Evolutionary conservation across 2,888 invertebrate species (phyloP), one percentile per base, ranked within the genome.

Genomic region (Caenorhabditis uteleia): DNA sequence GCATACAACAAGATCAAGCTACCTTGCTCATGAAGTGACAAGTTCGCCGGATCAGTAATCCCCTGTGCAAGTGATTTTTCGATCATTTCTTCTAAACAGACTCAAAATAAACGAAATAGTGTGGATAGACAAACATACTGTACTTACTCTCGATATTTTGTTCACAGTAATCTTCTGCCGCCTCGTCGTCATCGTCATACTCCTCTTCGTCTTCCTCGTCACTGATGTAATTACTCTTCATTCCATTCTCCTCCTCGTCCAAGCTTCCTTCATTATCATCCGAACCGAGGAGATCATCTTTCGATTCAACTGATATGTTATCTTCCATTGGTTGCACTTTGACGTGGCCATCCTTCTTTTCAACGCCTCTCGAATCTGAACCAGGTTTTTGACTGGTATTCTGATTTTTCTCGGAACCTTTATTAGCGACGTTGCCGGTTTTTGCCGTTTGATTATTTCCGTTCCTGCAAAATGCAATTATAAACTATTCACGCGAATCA

Each of bases 381-480:
- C 10, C 38, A 20, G 38, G 5, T 14, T 57, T 57, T 23, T 40
- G 49, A 21, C 49, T 56, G 20, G 36, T 42, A 29, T 54, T 44
- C 16, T 53, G 57, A 3, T 64, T 53, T 38, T 57, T 57, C n/a
- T 53, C 64, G 10, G 36, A 43, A 14, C 49, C 64, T 14, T 20
- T 14, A 16, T 49, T 42, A 14, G 45, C 45, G n/a, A 46, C 50
- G 14, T 40, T 46, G 6, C 42, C 55, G 34, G 43, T 55, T 39
- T 33, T 39, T 7, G 7, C 18, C 14, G 48, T 18, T 5, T n/a
- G 40, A 33, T 47, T 45, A 46, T 51, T 57, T 8, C n/a, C 21
- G 10, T 20, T 16, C 29, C 36, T 27, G n/a, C 40, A 1, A 12
- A 31, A 7, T 55, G 46, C 14, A 16, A 29, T 53, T 5, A 40